Evolutionary conservation across 2,797 vertebrate genomes (phyloP).

Genomic region (Coracias cyanogaster): DNA sequence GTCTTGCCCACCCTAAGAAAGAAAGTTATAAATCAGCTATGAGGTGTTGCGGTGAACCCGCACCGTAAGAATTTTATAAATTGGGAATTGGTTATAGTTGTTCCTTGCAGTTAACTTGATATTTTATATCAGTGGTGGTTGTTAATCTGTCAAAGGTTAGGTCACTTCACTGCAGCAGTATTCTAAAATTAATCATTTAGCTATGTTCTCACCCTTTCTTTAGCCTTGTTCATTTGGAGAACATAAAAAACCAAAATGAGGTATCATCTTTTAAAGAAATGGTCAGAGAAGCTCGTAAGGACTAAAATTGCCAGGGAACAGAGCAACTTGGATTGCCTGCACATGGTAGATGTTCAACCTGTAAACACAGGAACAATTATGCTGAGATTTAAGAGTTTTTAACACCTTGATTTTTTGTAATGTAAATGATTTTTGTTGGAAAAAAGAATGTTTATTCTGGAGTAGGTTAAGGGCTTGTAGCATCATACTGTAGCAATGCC

Average conservation of each 20-base stretch:
- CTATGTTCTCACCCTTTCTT: neutral
- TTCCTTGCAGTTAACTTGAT: neutral
- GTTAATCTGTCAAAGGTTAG: neutral
- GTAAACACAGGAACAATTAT: neutral
- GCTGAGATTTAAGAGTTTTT: neutral
- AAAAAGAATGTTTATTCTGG: neutral
- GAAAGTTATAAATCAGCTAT: neutral
- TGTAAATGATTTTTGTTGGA: neutral
- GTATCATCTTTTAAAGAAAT: neutral
- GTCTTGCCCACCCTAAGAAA: conserved; percentile 93
- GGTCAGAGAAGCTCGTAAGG: neutral
- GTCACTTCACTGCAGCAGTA: neutral
- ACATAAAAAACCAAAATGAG: neutral
- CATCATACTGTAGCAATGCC: neutral
- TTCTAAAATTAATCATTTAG: neutral
- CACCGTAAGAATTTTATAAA: neutral
- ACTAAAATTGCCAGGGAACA: neutral
- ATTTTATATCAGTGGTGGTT: neutral
- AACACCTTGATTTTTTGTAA: neutral
- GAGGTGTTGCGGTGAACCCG: neutral
- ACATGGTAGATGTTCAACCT: neutral
- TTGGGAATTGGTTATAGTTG: neutral
- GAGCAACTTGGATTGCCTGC: neutral
- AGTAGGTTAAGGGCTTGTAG: neutral
- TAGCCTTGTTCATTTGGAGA: neutral